Evolutionary conservation across 2,888 invertebrate genomes (phyloP).

Genomic region (Tetranychus truncatus): DNA sequence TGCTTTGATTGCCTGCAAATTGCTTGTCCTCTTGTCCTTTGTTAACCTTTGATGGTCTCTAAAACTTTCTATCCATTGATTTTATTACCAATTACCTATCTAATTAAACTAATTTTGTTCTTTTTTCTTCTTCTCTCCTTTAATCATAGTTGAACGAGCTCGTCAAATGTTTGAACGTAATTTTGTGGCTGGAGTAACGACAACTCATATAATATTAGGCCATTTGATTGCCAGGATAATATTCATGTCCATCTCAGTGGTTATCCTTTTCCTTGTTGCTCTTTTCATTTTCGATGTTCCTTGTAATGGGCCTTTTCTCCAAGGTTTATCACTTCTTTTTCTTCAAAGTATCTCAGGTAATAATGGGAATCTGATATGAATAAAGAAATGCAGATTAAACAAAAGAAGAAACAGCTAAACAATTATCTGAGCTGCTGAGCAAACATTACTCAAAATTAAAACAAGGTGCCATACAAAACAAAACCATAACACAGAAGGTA

Average conservation of each 20-base stretch:
- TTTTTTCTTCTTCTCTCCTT: too few species aligned
- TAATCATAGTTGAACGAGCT: neutral
- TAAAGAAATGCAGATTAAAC: neutral
- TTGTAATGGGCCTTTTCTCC: slow-evolving; percentile 64
- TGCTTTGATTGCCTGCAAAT: neutral
- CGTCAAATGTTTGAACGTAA: slow-evolving; percentile 15
- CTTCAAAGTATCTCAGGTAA: slow-evolving; percentile 52
- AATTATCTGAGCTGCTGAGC: neutral
- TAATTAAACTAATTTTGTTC: neutral
- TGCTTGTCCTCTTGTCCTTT: neutral
- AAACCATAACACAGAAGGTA: too few species aligned
- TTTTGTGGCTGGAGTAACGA: slow-evolving; percentile 78
- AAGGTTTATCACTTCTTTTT: slow-evolving; percentile 64
- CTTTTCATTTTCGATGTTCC: slow-evolving; percentile 71
- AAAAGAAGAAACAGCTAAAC: neutral
- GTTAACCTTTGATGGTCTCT: neutral
- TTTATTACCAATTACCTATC: neutral
- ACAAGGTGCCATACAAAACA: too few species aligned
- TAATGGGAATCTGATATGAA: neutral
- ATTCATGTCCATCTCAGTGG: slow-evolving; percentile 71
- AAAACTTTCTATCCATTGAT: neutral
- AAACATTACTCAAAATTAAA: too few species aligned
- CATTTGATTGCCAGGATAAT: slow-evolving; percentile 86
- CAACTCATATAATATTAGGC: slow-evolving; percentile 75
- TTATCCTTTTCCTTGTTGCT: slow-evolving; percentile 73